These are phyloP conservation scores for Marmota flaviventris DNA, from an alignment of 2,113 vertebrate genomes.

Conservation along the genomic window DNA sequence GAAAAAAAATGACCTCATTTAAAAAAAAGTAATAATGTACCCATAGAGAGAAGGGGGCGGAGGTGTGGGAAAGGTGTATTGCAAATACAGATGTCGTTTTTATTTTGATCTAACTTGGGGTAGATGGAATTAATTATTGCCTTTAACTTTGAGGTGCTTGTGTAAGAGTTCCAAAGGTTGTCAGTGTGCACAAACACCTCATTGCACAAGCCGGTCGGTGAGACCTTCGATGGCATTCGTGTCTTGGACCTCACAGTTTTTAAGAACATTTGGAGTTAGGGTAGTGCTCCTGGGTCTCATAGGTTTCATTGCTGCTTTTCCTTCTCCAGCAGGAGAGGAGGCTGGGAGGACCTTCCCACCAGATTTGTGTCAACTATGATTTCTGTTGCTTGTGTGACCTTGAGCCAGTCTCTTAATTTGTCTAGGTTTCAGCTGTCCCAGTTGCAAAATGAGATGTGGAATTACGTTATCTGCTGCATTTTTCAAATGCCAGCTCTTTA, in stretches of 20 bases:
- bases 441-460: not conserved
- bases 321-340: not conserved
- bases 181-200: not conserved
- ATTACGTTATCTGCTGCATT: too few relatives aligned
- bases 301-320: not conserved
- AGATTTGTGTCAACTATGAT: not conserved
- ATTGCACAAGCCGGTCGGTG: not conserved
- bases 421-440: not conserved
- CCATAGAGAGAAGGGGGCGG: not conserved
- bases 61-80: not conserved
- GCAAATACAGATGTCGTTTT: not conserved
- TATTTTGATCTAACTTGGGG: not conserved
- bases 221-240: rapidly evolving
- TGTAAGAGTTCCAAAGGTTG: not conserved
- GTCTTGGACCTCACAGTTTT: not conserved
- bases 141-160: not conserved
- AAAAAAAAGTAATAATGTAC: not conserved
- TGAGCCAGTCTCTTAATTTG: not conserved
- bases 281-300: not conserved
- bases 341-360: too few relatives aligned
- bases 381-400: not conserved
- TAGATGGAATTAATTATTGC: not conserved
- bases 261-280: not conserved
- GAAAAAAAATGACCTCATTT: not conserved
- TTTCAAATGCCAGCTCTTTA: not conserved